These are phyloP conservation scores for Eutolmus rufibarbis DNA, from an alignment of 2,888 invertebrate genomes.

Conservation along the genomic window DNA sequence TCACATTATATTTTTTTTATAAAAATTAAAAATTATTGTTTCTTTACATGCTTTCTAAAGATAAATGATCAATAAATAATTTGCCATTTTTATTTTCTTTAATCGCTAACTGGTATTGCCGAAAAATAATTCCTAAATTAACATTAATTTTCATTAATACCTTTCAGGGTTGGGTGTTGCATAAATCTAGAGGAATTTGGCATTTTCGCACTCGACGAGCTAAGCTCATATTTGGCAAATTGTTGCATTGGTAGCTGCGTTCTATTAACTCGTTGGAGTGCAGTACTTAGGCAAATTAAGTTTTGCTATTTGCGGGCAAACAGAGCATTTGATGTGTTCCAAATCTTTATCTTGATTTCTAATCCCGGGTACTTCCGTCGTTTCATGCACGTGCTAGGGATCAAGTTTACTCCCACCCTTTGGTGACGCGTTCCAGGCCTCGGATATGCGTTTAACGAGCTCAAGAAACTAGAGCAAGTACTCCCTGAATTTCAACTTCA, in stretches of 20 bases:
- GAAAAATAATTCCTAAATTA: too few relatives aligned
- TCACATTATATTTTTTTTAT: too few relatives aligned
- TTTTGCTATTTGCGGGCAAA: not conserved
- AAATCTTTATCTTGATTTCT: not conserved
- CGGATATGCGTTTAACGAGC: not conserved
- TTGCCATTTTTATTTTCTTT: not conserved
- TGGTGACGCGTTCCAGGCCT: not conserved
- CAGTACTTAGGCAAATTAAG: not conserved
- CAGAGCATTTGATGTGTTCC: not conserved
- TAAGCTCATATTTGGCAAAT: not conserved
- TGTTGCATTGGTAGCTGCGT: not conserved
- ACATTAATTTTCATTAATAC: not conserved
- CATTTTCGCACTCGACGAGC: not conserved
- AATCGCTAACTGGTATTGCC: not conserved
- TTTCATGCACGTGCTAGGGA: not conserved
- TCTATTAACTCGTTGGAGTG: not conserved
- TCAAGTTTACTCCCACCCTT: not conserved
- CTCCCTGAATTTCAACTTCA: not conserved
- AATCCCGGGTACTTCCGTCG: not conserved
- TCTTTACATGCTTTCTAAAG: too few relatives aligned
- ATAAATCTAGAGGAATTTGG: not conserved
- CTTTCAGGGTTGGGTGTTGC: not conserved
- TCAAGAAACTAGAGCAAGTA: not conserved
- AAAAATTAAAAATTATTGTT: too few relatives aligned
- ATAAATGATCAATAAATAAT: too few relatives aligned